Evolutionary conservation across 37 sponge, comb jelly and placozoan species (phyloP).

Genomic region (Ephydatia muelleri): DNA sequence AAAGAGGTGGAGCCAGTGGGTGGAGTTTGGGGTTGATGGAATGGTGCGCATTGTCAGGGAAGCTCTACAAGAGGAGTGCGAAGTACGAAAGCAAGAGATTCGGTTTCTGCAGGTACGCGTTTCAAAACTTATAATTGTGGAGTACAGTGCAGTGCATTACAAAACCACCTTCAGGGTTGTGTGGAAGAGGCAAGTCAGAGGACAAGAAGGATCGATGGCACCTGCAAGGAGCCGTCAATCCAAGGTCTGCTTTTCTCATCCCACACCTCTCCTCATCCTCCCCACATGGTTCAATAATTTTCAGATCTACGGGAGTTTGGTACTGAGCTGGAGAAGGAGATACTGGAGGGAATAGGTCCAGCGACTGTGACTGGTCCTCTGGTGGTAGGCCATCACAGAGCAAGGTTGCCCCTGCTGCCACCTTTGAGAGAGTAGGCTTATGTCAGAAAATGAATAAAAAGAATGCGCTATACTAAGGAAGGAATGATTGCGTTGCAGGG

Average conservation of each 20-base stretch:
- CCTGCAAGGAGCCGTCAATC: neutral
- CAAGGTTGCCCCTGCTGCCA: neutral
- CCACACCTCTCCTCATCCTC: neutral
- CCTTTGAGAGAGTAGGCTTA: neutral
- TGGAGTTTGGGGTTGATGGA: neutral
- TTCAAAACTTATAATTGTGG: neutral
- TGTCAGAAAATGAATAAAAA: neutral
- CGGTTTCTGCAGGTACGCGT: conserved; percentile 45
- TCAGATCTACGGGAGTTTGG: conserved; percentile 49
- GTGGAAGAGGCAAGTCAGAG: neutral
- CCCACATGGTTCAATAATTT: neutral
- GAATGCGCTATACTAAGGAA: neutral
- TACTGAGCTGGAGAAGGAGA: conserved; percentile 36
- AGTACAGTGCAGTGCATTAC: neutral
- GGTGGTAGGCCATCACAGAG: neutral
- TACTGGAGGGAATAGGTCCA: neutral
- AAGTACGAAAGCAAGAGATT: conserved; percentile 21
- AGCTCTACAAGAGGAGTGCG: conserved; percentile 48
- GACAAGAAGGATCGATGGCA: neutral
- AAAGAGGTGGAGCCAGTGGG: neutral
- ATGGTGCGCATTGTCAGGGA: conserved; percentile 19
- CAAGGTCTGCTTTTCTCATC: conserved; percentile 12
- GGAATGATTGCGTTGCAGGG: neutral
- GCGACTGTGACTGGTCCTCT: neutral
- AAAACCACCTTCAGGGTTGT: neutral